Evolutionary conservation across 2,888 invertebrate species (phyloP).

Genomic region (Parapristionchus giblindavisi): DNA sequence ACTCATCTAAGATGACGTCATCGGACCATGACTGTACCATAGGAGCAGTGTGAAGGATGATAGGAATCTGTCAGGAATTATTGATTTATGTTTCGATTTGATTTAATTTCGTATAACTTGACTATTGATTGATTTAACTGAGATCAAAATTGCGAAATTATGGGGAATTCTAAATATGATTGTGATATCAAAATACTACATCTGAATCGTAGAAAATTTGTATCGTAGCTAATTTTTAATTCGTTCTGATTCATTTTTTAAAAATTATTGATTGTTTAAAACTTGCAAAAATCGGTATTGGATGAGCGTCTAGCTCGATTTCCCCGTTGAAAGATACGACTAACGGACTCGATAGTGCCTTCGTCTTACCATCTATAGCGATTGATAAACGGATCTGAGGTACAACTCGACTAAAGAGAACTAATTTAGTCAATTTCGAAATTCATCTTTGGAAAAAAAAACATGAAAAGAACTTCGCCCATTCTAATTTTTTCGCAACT

Average conservation of each 20-base stretch:
- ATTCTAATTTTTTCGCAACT: too few species aligned
- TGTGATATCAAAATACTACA: too few species aligned
- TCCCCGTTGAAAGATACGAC: constrained; percentile 48
- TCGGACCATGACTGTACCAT: constrained; percentile 31
- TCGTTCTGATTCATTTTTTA: neutral
- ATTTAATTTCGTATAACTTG: neutral
- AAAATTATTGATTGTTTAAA: neutral
- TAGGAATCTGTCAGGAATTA: constrained; percentile 40
- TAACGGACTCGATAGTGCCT: constrained; percentile 40
- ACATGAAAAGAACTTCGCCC: too few species aligned
- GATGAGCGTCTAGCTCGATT: constrained; percentile 53
- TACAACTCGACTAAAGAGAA: too few species aligned
- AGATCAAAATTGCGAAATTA: neutral
- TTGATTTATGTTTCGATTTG: neutral
- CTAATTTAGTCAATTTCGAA: too few species aligned
- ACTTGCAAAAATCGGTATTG: constrained; percentile 47
- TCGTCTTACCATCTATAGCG: constrained; percentile 21
- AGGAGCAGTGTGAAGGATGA: constrained; percentile 40
- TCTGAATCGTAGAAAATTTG: too few species aligned
- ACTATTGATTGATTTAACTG: neutral
- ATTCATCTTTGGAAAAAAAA: too few species aligned
- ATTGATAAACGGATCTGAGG: neutral
- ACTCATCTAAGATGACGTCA: constrained; percentile 14
- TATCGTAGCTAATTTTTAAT: too few species aligned
- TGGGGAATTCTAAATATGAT: too few species aligned